Percentiles rank a stretch among this genome's conserved stretches.
These are phyloP conservation scores for Pardalotus punctatus DNA, from an alignment of 2,113 vertebrate species.

Conservation along the genomic window DNA sequence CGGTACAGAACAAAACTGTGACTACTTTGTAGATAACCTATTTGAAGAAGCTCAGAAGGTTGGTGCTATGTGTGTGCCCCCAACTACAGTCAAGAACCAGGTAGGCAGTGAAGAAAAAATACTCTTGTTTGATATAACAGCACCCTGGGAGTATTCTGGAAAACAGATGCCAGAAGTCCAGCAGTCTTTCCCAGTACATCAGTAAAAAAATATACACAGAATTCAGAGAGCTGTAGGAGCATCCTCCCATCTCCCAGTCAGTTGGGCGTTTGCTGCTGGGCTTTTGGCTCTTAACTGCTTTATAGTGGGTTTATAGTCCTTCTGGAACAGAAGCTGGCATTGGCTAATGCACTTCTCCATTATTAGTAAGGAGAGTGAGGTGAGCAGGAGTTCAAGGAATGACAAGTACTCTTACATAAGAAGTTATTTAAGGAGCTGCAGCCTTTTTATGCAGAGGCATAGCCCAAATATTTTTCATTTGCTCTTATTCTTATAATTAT, in stretches of 20 bases:
- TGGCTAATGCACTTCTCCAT: neutral
- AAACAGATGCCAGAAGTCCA: neutral
- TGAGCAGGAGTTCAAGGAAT: neutral
- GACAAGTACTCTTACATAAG: neutral
- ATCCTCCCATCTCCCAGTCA: neutral
- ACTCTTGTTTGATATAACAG: neutral
- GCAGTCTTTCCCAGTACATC: neutral
- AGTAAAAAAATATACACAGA: neutral
- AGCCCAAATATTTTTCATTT: neutral
- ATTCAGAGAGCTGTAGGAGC: neutral
- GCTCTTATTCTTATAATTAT: neutral
- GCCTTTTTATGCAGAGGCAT: neutral
- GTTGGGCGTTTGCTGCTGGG: neutral
- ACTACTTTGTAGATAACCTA: conserved; percentile 71
- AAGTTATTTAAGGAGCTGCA: neutral
- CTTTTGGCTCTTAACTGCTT: neutral
- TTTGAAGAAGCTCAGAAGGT: conserved; percentile 76
- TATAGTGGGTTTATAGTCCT: neutral
- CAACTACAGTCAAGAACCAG: conserved; percentile 66
- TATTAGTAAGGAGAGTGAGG: neutral
- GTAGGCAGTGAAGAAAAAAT: conserved; percentile 26
- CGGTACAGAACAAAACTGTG: conserved; percentile 46
- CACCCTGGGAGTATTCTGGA: neutral
- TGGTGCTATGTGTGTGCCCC: conserved; percentile 57
- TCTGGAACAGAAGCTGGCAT: neutral